These are phyloP conservation scores for Drosophila neonasuta DNA, from an alignment of 2,888 invertebrate species.

Conservation along the genomic window DNA sequence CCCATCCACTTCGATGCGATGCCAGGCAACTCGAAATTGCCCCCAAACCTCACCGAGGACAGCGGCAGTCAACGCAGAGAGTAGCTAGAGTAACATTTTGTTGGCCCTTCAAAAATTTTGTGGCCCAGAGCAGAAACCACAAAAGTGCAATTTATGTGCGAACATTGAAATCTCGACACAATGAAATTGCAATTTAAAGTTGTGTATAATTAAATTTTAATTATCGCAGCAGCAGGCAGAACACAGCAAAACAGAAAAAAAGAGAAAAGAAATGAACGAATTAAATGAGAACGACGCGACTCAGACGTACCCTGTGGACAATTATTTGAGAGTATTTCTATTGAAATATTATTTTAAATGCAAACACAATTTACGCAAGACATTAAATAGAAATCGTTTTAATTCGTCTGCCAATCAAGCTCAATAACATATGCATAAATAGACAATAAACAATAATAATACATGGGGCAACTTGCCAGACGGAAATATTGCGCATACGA, in stretches of 20 bases:
- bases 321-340: background rate
- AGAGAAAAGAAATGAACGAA: conserved; percentile 7
- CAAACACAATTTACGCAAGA: too few relatives aligned
- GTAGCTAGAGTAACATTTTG: background rate
- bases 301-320: background rate
- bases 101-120: conserved; percentile 18
- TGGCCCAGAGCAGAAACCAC: conserved; percentile 34
- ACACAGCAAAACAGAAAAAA: conserved; percentile 2
- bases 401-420: background rate
- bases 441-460: background rate
- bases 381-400: background rate
- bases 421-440: background rate
- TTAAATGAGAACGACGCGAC: conserved; percentile 6
- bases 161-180: conserved; percentile 57
- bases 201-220: conserved; percentile 68
- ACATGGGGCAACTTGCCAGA: conserved; percentile 4
- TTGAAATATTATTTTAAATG: background rate
- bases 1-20: conserved; percentile 1
- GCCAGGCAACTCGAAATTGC: background rate
- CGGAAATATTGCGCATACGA: conserved; percentile 32
- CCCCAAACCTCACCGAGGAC: background rate
- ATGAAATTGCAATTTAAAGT: conserved; percentile 65
- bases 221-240: conserved; percentile 41
- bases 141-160: conserved; percentile 61
- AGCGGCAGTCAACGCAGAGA: background rate